Evolutionary conservation across 2,888 invertebrate species (phyloP).

Genomic region (Nymphalis c-album): DNA sequence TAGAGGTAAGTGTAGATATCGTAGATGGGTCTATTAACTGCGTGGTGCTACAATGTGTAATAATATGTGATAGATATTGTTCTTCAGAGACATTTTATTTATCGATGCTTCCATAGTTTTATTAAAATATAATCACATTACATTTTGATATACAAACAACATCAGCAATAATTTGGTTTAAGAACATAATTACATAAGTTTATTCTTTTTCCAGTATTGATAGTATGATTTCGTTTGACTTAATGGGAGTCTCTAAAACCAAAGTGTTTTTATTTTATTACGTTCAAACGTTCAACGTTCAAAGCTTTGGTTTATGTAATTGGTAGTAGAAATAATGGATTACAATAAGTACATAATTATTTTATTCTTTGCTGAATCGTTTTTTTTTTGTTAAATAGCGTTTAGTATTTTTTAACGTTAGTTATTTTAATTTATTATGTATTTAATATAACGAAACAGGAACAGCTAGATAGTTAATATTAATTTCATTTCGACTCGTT

Average conservation of each 20-base stretch:
- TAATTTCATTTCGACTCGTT: slow-evolving; percentile 49
- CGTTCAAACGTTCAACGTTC: no score
- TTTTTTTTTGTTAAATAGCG: slow-evolving; percentile 31
- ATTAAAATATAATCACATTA: slow-evolving; percentile 68
- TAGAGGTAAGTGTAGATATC: slow-evolving; percentile 75
- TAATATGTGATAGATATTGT: slow-evolving; percentile 80
- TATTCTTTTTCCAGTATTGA: slow-evolving; percentile 57
- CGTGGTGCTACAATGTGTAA: slow-evolving; percentile 81
- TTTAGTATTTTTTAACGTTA: slow-evolving; percentile 33
- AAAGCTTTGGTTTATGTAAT: slow-evolving; percentile 50
- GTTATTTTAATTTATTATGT: slow-evolving; percentile 33
- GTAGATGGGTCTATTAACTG: slow-evolving; percentile 81
- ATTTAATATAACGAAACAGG: slow-evolving; percentile 26
- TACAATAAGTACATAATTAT: slow-evolving; percentile 22
- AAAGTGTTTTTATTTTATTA: slow-evolving; percentile 54
- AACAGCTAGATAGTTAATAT: slow-evolving; percentile 62
- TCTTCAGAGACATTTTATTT: slow-evolving; percentile 81
- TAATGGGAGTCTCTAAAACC: slow-evolving; percentile 63
- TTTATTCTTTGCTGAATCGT: slow-evolving; percentile 18
- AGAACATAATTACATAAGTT: slow-evolving; percentile 54
- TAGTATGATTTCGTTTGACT: slow-evolving; percentile 44
- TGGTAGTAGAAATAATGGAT: slow-evolving; percentile 18
- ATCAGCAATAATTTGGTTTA: slow-evolving; percentile 74
- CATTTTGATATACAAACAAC: slow-evolving; percentile 58
- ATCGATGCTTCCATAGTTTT: slow-evolving; percentile 75